Conservation (phyloP, 2,113 vertebrate species). For the Cygnus buccinator region DNA sequence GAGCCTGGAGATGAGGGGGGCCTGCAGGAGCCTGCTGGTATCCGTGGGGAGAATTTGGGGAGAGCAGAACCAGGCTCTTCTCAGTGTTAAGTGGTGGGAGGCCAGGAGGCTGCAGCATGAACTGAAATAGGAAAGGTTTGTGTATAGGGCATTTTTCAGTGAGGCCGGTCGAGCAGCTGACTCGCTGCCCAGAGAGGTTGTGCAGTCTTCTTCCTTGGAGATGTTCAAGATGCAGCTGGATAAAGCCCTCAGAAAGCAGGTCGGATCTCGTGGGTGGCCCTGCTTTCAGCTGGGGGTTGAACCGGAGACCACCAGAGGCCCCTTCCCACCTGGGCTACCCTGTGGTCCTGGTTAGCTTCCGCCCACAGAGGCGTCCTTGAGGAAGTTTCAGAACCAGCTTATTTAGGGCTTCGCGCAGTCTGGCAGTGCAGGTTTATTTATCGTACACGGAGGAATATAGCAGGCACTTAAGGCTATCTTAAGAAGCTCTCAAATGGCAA, state of each 20-base stretch:
- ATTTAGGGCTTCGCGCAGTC: not conserved
- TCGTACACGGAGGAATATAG: not conserved
- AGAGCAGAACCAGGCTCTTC: not conserved
- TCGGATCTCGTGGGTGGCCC: not conserved
- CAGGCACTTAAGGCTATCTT: not conserved
- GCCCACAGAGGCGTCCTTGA: rapidly evolving
- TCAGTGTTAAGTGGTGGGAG: rapidly evolving
- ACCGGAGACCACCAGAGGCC: not conserved
- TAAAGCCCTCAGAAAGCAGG: not conserved
- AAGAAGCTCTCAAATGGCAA: not conserved
- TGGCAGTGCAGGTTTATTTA: not conserved
- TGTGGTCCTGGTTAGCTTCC: not conserved
- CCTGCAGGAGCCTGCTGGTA: not conserved
- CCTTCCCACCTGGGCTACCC: not conserved
- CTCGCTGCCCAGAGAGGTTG: not conserved
- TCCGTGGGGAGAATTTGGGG: not conserved
- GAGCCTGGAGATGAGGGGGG: not conserved
- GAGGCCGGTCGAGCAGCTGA: not conserved
- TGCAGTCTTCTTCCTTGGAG: not conserved
- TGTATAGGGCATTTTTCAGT: not conserved
- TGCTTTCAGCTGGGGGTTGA: not conserved
- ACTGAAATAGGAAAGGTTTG: not conserved
- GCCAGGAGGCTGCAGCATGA: not conserved
- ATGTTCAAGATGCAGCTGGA: not conserved
- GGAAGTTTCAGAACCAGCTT: not conserved